Evolutionary conservation across 30 jellyfish, hydroid and myxozoan species (phyloP).

Genomic region (Hydractinia echinata): DNA sequence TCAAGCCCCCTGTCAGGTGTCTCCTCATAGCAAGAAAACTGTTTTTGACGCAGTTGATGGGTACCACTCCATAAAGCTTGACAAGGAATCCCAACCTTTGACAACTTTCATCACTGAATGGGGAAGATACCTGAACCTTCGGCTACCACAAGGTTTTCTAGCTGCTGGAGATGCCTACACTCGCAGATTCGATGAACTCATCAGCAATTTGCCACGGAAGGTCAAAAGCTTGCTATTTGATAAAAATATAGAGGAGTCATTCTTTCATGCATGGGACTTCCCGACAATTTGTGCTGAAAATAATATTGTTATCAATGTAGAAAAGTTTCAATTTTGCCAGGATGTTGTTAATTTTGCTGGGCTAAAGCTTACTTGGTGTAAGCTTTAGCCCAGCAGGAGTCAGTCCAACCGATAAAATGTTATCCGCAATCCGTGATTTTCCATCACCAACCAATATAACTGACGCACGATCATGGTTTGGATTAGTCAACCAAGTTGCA

Average conservation of each 20-base stretch:
- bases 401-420: background rate
- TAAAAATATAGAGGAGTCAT: background rate
- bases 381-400: background rate
- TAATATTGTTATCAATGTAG: background rate
- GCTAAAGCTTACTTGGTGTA: background rate
- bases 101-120: slow-evolving; percentile 9
- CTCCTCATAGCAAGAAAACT: background rate
- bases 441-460: too few relatives aligned
- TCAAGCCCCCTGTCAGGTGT: slow-evolving; percentile 13
- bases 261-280: background rate
- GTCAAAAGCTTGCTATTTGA: background rate
- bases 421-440: background rate
- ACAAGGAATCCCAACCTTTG: background rate
- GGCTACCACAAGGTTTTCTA: slow-evolving; percentile 16
- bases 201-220: background rate
- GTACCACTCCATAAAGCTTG: slow-evolving; percentile 23
- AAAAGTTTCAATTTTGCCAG: slow-evolving; percentile 2
- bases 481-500: slow-evolving; percentile 17
- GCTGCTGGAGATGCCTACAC: slow-evolving; percentile 39
- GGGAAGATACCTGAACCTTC: slow-evolving; percentile 9
- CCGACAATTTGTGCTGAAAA: background rate
- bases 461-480: too few relatives aligned
- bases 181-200: slow-evolving; percentile 32
- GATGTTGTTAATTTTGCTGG: background rate
- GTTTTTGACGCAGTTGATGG: too few relatives aligned